Conservation (phyloP, 2,113 vertebrate species). For the Syrmaticus mikado region DNA sequence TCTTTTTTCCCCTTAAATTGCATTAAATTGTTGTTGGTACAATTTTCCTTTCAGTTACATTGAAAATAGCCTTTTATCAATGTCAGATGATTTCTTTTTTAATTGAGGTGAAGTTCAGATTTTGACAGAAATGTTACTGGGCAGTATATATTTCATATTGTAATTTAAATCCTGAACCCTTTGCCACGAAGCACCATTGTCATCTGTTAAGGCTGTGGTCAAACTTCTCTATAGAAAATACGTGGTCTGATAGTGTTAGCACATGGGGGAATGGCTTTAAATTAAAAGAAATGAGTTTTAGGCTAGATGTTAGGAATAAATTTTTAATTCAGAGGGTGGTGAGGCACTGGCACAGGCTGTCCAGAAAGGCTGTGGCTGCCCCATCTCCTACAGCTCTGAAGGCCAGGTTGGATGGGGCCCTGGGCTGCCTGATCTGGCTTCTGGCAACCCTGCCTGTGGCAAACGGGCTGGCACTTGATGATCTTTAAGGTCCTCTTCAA, state of each 20-base stretch:
- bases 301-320: too few relatives aligned
- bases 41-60: slow-evolving; percentile 13
- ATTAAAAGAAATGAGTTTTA: too few relatives aligned
- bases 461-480: too few relatives aligned
- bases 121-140: neutral
- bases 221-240: neutral
- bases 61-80: slow-evolving; percentile 4
- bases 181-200: neutral
- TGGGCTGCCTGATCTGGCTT: too few relatives aligned
- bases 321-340: too few relatives aligned
- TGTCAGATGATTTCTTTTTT: slow-evolving; percentile 9
- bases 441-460: too few relatives aligned
- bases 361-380: too few relatives aligned
- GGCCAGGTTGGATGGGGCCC: too few relatives aligned
- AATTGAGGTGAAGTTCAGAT: slow-evolving; percentile 27
- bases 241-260: neutral
- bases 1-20: neutral
- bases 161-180: neutral
- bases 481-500: too few relatives aligned
- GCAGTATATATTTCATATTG: neutral
- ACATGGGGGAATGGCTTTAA: too few relatives aligned
- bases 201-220: neutral
- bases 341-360: too few relatives aligned
- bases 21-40: neutral
- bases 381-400: too few relatives aligned